These are phyloP conservation scores for Nesometra sesokonis DNA, from an alignment of 35 echinoderm and acorn worm species.

Conservation along the genomic window DNA sequence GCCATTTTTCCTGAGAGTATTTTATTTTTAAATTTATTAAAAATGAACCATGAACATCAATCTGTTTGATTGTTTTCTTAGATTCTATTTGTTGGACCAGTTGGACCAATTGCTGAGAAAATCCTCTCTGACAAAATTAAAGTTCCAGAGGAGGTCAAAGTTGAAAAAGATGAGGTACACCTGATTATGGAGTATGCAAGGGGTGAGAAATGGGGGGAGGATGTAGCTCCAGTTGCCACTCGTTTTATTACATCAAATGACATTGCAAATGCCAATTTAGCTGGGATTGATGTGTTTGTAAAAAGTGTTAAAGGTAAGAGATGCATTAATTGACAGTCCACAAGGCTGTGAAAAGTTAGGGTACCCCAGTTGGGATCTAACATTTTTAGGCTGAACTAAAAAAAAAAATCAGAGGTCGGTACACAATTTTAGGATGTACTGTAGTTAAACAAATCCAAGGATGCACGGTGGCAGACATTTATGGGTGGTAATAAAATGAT, in stretches of 20 bases:
- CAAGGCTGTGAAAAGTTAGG: background rate
- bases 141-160: conserved; percentile 24
- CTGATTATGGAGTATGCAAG: conserved; percentile 91
- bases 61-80: background rate
- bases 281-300: conserved; percentile 35
- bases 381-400: background rate
- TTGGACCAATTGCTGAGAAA: conserved; percentile 53
- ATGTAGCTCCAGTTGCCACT: conserved; percentile 50
- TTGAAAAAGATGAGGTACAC: conserved; percentile 70
- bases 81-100: conserved; percentile 77
- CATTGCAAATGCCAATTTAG: conserved; percentile 56
- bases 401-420: background rate
- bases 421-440: too few species aligned
- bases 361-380: background rate
- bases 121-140: conserved; percentile 42
- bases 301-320: conserved; percentile 42
- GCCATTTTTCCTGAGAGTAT: too few species aligned
- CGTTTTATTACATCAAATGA: conserved; percentile 89
- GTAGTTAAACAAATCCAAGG: too few species aligned
- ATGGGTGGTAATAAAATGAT: too few species aligned
- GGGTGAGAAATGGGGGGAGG: conserved; percentile 66
- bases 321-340: background rate
- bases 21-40: too few species aligned
- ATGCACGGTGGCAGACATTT: too few species aligned
- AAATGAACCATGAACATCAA: background rate